These are phyloP conservation scores for Sebastes ruberrimus DNA, from an alignment of 2,797 vertebrate genomes.

Conservation along the genomic window DNA sequence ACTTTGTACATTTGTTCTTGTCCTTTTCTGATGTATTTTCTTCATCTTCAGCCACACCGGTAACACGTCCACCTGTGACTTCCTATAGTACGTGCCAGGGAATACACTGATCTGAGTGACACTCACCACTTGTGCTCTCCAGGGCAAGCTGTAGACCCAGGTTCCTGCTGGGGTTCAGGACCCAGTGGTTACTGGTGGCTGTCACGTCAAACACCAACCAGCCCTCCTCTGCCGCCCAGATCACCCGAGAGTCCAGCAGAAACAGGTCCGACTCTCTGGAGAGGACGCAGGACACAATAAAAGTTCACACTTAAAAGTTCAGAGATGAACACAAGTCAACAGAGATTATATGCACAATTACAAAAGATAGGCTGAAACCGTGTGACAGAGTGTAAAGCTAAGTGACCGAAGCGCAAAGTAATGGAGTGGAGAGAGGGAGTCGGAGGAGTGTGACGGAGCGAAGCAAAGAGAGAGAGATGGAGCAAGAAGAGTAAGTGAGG, in stretches of 20 bases:
- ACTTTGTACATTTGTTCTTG: neutral
- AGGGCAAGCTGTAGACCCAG: constrained; percentile 94
- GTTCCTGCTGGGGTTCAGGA: constrained; percentile 93
- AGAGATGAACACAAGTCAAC: neutral
- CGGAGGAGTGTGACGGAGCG: constrained; percentile 46
- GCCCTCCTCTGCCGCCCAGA: constrained; percentile 97
- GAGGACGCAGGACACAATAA: neutral
- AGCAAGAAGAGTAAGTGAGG: constrained; percentile 28
- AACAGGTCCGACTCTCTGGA: constrained; percentile 93
- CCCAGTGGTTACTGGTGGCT: constrained; percentile 98
- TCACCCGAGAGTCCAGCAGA: constrained; percentile 92
- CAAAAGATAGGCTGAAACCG: neutral
- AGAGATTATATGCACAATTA: constrained; percentile 13
- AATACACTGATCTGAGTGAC: neutral
- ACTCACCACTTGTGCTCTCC: constrained; percentile 90
- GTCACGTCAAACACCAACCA: constrained; percentile 99
- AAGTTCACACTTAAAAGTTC: neutral
- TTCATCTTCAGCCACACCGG: neutral
- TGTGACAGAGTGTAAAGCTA: constrained; percentile 1
- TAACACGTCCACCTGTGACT: neutral
- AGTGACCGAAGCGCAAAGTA: constrained; percentile 23
- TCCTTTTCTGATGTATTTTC: neutral
- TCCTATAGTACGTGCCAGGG: too few species aligned
- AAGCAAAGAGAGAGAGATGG: constrained; percentile 41
- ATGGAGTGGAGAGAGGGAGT: constrained; percentile 35